Base-by-base conservation (phyloP, 2,113 vertebrate species). In the Eretmochelys imbricata region DNA sequence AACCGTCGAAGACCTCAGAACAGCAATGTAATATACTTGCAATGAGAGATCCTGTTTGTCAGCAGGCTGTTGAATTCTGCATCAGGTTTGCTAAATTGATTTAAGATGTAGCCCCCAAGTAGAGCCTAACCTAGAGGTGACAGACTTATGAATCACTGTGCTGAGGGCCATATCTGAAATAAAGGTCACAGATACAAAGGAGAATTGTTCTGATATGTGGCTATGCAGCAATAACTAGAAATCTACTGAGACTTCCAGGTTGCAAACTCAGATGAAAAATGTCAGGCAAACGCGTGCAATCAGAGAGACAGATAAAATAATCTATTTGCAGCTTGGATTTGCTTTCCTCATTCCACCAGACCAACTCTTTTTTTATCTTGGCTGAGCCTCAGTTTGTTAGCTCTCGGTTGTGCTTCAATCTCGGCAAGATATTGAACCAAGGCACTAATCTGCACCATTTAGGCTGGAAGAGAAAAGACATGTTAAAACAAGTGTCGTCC, bases 321-420 rank as follows among this genome's bases (percentile, higher is more conserved):
- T 12, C 10, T 0, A 20, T 38, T 2, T 25, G 42, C 82, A 31
- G 78, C 59, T 89, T 27, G 57, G 5, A 57, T 27, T 57, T 91
- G 24, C 42, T 29, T 31, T 8, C 8, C 69, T n/a, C 76, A 31
- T 9, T 38, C 94, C 17, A 14, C 69, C 31, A 1, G 2, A 1
- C 94, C 49, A 5, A 42, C 50, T 65, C 13, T 65, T 10, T 5
- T 62, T 3, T 93, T 55, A 51, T 55, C 72, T 25, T 20, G 89
- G 7, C 50, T 24, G 78, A 96, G 51, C 89, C 83, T 82, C 86
- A 89, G 91, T 85, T 91, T 94, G 84, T 1, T 65, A 89, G 72
- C 12, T 0, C 25, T 92, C 24, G 1, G 89, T 82, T 81, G 13
- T 62, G 75, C 49, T 85, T 76, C 84, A 72, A 65, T 75, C 79